Evolutionary conservation across 2,113 vertebrate species (phyloP).

Genomic region (Tretioscincus oriximinensis): DNA sequence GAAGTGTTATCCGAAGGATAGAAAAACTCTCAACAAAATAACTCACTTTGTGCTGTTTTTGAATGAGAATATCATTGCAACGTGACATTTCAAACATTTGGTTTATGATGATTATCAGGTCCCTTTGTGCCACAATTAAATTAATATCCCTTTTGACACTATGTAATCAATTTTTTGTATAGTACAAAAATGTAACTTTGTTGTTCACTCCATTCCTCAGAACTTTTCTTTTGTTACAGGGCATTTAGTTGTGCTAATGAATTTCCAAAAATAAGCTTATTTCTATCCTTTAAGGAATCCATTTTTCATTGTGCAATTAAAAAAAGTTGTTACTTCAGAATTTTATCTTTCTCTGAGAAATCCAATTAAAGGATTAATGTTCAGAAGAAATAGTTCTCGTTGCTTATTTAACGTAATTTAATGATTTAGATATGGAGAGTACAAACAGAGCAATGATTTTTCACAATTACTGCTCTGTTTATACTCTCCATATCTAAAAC

Average conservation of each 20-base stretch:
- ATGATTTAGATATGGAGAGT: too few relatives aligned
- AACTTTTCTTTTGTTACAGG: background rate
- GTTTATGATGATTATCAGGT: too few relatives aligned
- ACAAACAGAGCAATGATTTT: background rate
- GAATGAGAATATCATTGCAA: background rate
- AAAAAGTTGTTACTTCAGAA: background rate
- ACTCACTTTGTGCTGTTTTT: conserved; percentile 1
- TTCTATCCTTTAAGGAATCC: background rate
- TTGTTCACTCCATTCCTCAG: background rate
- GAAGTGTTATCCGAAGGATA: conserved; percentile 18
- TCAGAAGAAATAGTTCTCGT: background rate
- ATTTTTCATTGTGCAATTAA: background rate
- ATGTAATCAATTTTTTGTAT: background rate
- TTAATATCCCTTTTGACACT: background rate
- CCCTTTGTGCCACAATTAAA: background rate
- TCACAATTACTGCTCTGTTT: too few relatives aligned
- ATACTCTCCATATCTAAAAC: too few relatives aligned
- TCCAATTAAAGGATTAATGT: background rate
- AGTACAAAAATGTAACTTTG: background rate
- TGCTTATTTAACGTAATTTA: background rate
- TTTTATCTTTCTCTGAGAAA: background rate
- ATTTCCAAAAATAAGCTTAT: background rate
- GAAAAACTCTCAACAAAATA: background rate
- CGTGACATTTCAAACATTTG: conserved; percentile 11
- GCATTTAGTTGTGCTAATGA: background rate